phyloP scores from a whole-genome alignment of 2,888 invertebrate species.

The Drosophila paracracens region DNA sequence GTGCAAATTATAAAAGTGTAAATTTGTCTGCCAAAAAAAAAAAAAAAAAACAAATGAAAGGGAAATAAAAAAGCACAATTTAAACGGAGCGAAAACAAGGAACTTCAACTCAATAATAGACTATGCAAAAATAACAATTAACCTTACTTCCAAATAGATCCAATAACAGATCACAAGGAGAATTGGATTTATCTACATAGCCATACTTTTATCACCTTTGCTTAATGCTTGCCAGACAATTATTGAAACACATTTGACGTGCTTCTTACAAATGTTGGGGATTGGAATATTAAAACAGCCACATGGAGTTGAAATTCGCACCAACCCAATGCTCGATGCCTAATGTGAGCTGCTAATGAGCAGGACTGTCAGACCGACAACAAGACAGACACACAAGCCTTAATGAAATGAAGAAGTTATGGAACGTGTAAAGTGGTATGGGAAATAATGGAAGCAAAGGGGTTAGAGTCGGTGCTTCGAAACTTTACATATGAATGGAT shows the following conservation, averaged over 20 bases:
- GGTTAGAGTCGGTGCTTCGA: conserved; percentile 25
- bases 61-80: conserved; percentile 9
- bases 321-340: conserved; percentile 7
- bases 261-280: conserved; percentile 42
- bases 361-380: conserved; percentile 10
- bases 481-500: conserved; percentile 70
- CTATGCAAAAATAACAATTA: neutral
- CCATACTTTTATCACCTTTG: neutral
- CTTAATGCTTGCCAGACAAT: conserved; percentile 34
- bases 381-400: conserved; percentile 10
- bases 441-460: neutral
- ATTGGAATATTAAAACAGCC: conserved; percentile 32
- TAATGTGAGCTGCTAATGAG: conserved; percentile 56
- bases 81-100: neutral
- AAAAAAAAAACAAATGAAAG: neutral
- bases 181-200: neutral
- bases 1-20: conserved; percentile 76
- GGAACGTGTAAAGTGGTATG: conserved; percentile 3
- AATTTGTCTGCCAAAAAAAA: conserved; percentile 36
- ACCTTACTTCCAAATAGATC: too few species aligned
- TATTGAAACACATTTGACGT: conserved; percentile 66
- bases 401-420: conserved; percentile 52
- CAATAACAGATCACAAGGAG: neutral
- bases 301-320: neutral
- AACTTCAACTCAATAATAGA: neutral